These are phyloP conservation scores for Drosophila asahinai DNA, from an alignment of 1,140 invertebrate genomes.

Conservation along the genomic window DNA sequence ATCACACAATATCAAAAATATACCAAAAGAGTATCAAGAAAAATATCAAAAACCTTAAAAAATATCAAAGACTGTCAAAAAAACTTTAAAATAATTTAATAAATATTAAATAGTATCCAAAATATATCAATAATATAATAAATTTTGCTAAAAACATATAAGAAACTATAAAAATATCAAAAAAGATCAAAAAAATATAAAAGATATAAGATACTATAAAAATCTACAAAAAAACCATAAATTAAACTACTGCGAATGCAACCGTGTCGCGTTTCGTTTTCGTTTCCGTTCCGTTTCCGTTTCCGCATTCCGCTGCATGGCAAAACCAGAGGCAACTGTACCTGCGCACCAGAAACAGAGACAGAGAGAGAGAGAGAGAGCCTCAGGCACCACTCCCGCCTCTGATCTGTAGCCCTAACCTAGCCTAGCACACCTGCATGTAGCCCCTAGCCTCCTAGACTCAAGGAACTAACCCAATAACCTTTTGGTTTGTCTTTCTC, in stretches of 20 bases:
- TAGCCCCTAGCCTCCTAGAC: slow-evolving; percentile 14
- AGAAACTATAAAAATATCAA: background rate
- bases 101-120: too few species aligned
- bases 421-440: slow-evolving; percentile 34
- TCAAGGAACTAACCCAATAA: slow-evolving; percentile 33
- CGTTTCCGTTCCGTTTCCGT: slow-evolving; percentile 16
- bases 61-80: too few species aligned
- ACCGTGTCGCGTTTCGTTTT: slow-evolving; percentile 27
- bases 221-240: background rate
- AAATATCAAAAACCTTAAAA: too few species aligned
- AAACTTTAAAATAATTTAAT: too few species aligned
- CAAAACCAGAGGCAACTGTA: slow-evolving; percentile 34
- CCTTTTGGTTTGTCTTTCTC: slow-evolving; percentile 48
- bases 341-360: slow-evolving; percentile 8
- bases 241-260: slow-evolving; percentile 1
- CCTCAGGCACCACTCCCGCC: background rate
- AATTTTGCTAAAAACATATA: too few species aligned
- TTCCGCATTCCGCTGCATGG: slow-evolving; percentile 37
- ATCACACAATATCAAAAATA: too few species aligned
- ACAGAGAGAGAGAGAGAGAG: background rate
- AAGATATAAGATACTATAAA: background rate
- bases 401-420: slow-evolving; percentile 1
- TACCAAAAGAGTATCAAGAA: too few species aligned
- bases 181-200: background rate
- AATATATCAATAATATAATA: too few species aligned